A percentile compares a stretch with the other conserved stretches of the same genome.
phyloP scores from a whole-genome alignment of 2,113 vertebrate species.

The Poeciliopsis turrubarensis region DNA sequence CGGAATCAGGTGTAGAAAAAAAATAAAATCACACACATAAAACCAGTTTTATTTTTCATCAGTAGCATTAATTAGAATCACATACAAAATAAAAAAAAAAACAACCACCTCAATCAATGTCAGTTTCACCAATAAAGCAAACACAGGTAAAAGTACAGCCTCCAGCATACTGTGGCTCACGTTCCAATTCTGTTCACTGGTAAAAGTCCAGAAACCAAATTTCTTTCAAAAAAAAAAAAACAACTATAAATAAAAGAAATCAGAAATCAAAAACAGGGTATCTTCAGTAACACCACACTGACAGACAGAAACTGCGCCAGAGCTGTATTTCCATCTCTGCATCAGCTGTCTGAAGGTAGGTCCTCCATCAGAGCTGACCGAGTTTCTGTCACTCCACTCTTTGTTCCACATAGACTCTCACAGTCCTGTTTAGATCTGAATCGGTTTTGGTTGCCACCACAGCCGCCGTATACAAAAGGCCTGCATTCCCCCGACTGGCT shows the following conservation, averaged over 20 bases:
- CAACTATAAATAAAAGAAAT: conserved; percentile 62
- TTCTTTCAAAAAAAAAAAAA: conserved; percentile 33
- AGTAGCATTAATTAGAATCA: conserved; percentile 10
- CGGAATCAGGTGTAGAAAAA: conserved; percentile 1
- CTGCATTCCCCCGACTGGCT: conserved; percentile 70
- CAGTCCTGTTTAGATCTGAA: conserved; percentile 82
- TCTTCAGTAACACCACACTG: conserved; percentile 3
- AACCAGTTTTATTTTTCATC: conserved; percentile 33
- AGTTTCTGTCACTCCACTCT: conserved; percentile 8
- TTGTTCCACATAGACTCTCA: conserved; percentile 66
- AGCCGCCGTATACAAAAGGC: conserved; percentile 88
- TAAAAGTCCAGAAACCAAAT: neutral
- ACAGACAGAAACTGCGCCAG: neutral
- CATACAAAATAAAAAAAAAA: neutral
- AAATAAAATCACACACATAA: neutral
- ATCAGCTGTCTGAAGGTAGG: conserved; percentile 11
- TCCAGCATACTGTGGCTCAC: neutral
- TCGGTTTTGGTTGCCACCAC: conserved; percentile 84
- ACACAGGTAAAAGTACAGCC: neutral
- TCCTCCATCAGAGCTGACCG: conserved; percentile 9
- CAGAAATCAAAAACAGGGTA: conserved; percentile 16
- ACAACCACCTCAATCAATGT: neutral
- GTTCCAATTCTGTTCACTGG: neutral
- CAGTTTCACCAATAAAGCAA: neutral
- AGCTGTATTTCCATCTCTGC: neutral